These are phyloP conservation scores for Trichonephila inaurata DNA, from an alignment of 1,140 invertebrate genomes.

Conservation along the genomic window DNA sequence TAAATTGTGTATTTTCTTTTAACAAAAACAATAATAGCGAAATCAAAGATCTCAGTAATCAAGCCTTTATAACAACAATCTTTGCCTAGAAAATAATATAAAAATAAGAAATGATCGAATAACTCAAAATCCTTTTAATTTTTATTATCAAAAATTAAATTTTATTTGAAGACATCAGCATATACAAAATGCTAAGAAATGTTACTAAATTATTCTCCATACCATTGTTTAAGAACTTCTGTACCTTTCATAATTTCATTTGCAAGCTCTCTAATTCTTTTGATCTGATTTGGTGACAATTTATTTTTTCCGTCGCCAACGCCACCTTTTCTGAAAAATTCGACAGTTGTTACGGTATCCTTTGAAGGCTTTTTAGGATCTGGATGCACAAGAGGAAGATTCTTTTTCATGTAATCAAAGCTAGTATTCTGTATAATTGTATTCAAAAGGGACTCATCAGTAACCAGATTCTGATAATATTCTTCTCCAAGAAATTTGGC, in stretches of 20 bases:
- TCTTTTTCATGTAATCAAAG: conserved; percentile 72
- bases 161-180: no score
- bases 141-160: no score
- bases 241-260: conserved; percentile 42
- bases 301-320: conserved; percentile 62
- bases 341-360: background rate
- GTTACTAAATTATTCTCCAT: background rate
- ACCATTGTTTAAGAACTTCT: conserved; percentile 43
- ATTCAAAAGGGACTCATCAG: conserved; percentile 34
- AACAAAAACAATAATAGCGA: no score
- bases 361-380: background rate
- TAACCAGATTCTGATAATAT: conserved; percentile 5
- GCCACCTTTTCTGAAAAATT: conserved; percentile 62
- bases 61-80: no score
- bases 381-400: background rate
- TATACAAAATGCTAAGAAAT: no score
- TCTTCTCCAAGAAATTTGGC: conserved; percentile 80
- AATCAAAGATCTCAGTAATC: no score
- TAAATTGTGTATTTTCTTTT: no score
- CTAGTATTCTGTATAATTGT: conserved; percentile 52
- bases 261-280: background rate
- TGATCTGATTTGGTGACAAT: background rate
- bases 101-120: no score
- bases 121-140: no score
- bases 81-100: no score